These are phyloP conservation scores for Pasiphila rectangulata DNA, from an alignment of 2,888 invertebrate species.

Conservation along the genomic window DNA sequence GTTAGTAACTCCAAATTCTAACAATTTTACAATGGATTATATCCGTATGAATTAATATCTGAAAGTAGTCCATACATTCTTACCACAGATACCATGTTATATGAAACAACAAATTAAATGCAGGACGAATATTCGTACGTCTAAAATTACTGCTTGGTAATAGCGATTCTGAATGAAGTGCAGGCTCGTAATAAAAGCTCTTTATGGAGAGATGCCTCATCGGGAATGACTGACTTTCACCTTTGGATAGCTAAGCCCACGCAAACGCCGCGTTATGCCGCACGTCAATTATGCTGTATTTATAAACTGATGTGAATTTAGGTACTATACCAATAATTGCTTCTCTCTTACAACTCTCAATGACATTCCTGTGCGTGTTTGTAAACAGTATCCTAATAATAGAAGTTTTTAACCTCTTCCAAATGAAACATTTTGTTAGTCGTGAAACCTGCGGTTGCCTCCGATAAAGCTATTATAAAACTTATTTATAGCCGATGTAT, in stretches of 20 bases:
- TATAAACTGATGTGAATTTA: conserved; percentile 29
- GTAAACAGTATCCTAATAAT: conserved; percentile 23
- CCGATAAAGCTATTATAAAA: conserved; percentile 20
- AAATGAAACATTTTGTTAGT: conserved; percentile 21
- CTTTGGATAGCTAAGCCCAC: conserved; percentile 46
- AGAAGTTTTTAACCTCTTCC: conserved; percentile 18
- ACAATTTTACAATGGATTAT: too few relatives aligned
- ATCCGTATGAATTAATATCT: too few relatives aligned
- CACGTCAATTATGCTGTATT: conserved; percentile 34
- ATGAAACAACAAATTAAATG: not conserved
- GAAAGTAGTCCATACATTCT: too few relatives aligned
- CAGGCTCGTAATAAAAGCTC: conserved; percentile 28
- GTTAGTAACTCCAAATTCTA: too few relatives aligned
- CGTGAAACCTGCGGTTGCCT: conserved; percentile 23
- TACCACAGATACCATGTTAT: not conserved
- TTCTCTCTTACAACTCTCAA: conserved; percentile 21
- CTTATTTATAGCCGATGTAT: conserved; percentile 11
- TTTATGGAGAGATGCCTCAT: conserved; percentile 36
- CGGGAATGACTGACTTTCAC: conserved; percentile 51
- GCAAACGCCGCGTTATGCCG: conserved; percentile 26
- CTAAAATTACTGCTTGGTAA: conserved; percentile 16
- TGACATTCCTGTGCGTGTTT: conserved; percentile 20
- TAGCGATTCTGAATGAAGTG: conserved; percentile 24
- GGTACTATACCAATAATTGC: conserved; percentile 22
- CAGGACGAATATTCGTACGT: conserved; percentile 8